Base-by-base conservation (phyloP, 2,888 invertebrate genomes). In the Rhingia rostrata region DNA sequence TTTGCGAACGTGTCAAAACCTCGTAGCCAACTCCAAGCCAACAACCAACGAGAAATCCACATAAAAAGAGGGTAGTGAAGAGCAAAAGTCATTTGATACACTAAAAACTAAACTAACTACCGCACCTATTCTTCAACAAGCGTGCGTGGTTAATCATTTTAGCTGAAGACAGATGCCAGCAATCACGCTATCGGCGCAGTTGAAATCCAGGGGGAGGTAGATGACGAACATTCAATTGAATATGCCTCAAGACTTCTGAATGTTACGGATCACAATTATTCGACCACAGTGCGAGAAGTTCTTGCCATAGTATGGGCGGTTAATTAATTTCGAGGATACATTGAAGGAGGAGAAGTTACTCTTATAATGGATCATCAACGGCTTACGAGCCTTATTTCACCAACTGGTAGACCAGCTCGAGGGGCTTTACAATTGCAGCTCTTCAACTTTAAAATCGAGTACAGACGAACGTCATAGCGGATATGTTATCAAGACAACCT, bases 301-400 rank as follows among this genome's bases (percentile, higher is more conserved):
- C 33, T 54, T 9, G 53, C 72, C 9, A 39, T 72, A n/a, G 51
- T 41, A n/a, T 61, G 54, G 22, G 22, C 22, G 22, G 22, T 63
- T 0, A 43, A 77, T 10, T 63, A 61, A 22, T 77, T 77, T 33
- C 56, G 69, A 45, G 70, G 51, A 41, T 78, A 70, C 5, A 77
- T 69, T 6, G 56, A 78, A 58, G 64, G 70, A n/a, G 63, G 63
- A 30, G 41, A 58, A 2, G 39, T 69, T n/a, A 63, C 47, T 3
- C 51, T 92, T 0, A 80, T 89, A 4, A 92, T 91, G 0, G 93
- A 93, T 75, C 92, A 92, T 70, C 90, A 91, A 74, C 91, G 92
- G 91, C 78, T 93, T 7, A 80, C 90, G 82, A 86, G 88, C 0
- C 37, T 91, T 4, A 91, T 91, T 73, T 88, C 91, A 12, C 90